phyloP scores from a whole-genome alignment of 2,888 invertebrate species.

The Minunthozetes semirufus region DNA sequence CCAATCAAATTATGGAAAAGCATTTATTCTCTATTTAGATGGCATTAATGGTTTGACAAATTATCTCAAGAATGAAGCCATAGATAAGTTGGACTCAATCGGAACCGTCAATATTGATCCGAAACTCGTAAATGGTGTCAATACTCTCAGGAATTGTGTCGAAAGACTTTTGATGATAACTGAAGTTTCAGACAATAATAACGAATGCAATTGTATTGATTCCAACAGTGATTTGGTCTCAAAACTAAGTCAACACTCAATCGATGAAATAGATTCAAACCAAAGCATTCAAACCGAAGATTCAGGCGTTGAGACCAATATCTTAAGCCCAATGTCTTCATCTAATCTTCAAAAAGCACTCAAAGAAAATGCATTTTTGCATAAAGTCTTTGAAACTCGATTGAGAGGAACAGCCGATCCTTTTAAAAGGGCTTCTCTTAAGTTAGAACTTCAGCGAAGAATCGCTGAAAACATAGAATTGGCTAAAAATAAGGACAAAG shows the following conservation, averaged over 20 bases:
- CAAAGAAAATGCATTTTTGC: background rate
- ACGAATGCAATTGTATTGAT: background rate
- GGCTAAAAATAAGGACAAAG: constrained; percentile 18
- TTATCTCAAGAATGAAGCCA: background rate
- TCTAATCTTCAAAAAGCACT: background rate
- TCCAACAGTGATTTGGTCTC: background rate
- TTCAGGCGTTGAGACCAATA: background rate
- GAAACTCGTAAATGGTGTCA: constrained; percentile 16
- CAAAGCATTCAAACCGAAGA: background rate
- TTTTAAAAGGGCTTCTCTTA: background rate
- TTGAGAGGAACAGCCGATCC: constrained; percentile 6
- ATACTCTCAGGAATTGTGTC: constrained; percentile 3
- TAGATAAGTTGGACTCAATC: background rate
- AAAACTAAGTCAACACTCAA: background rate
- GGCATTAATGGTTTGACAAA: background rate
- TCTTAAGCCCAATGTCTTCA: background rate
- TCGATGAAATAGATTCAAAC: background rate
- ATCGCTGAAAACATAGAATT: constrained; percentile 10
- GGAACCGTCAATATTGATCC: background rate
- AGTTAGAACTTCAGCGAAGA: constrained; percentile 26
- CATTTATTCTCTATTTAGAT: background rate
- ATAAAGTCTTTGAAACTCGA: background rate
- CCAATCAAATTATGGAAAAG: background rate
- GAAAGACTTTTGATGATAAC: constrained; percentile 4
- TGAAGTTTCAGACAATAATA: background rate